These are phyloP conservation scores for Parauchenoglanis punctatus DNA, from an alignment of 2,797 vertebrate genomes.

Conservation along the genomic window DNA sequence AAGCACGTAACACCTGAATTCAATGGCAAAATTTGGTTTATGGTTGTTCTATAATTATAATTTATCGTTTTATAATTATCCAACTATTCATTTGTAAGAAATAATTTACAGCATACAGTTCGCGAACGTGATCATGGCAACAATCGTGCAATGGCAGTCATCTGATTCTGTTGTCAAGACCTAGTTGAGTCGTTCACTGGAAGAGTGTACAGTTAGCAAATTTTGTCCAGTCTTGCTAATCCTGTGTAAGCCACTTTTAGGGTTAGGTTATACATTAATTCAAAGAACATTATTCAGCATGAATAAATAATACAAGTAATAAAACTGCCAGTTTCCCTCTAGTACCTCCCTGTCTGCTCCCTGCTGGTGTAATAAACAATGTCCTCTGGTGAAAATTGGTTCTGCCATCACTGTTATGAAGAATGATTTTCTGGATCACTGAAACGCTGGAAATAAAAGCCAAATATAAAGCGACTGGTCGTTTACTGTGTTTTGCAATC, in stretches of 20 bases:
- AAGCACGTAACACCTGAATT: not conserved
- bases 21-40: not conserved
- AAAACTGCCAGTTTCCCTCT: conserved; percentile 12
- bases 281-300: conserved; percentile 11
- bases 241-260: not conserved
- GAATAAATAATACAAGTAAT: conserved; percentile 10
- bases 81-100: not conserved
- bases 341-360: conserved; percentile 6
- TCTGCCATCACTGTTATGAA: not conserved
- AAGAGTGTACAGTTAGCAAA: not conserved
- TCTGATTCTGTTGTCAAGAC: not conserved
- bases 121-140: not conserved
- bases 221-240: not conserved
- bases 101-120: not conserved
- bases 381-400: conserved; percentile 7
- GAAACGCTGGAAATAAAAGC: not conserved
- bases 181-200: not conserved
- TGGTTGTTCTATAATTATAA: not conserved
- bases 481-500: not conserved
- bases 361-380: conserved; percentile 12
- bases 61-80: not conserved
- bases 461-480: not conserved
- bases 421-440: not conserved
- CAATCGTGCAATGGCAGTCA: not conserved
- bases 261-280: not conserved